Evolutionary conservation across 1,140 invertebrate genomes (phyloP), one percentile per base, ranked within the genome.

Genomic region (Neodiprion fabricii): DNA sequence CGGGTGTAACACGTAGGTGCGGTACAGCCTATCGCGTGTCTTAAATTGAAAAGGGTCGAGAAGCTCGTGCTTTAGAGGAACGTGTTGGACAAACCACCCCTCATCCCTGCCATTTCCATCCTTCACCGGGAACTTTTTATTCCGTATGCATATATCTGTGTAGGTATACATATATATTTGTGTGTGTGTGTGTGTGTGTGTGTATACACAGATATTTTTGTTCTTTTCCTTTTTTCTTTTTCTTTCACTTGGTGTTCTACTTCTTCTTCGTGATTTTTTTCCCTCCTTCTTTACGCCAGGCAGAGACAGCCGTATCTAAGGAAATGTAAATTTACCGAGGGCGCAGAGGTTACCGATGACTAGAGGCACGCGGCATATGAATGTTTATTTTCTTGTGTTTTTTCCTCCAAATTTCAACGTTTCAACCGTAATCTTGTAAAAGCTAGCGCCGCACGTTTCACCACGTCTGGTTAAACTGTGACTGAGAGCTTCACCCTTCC

Each of bases 251-350:
- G 5, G 11, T 12, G 11, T 61, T 61, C n/a, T 61, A 12, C n/a
- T n/a, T 61, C n/a, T n/a, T 8, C n/a, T n/a, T 61, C 28, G 11
- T 4, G 11, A 14, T 17, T 61, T 61, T 17, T 61, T 61, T 17
- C n/a, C 9, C 53, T 9, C 9, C n/a, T 5, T 53, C 10, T 2
- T 11, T 14, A 21, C 17, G n/a, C 50, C 10, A 53, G 1, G 50
- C 50, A n/a, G n/a, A 53, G 50, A 53, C 50, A 53, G 53, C 11
- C 3, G 8, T 61, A 61, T 61, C 53, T 61, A 12, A 17, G 4
- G 53, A 61, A 61, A 61, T 61, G n/a, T 61, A 61, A 61, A 61
- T 61, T 61, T 61, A 61, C 53, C 53, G 53, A 61, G 53, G 53
- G 9, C 53, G 53, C 53, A 61, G 53, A 61, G 53, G 53, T 61